These are phyloP conservation scores for Coptodon bakossiorum DNA, from an alignment of 2,113 vertebrate genomes.

Conservation along the genomic window DNA sequence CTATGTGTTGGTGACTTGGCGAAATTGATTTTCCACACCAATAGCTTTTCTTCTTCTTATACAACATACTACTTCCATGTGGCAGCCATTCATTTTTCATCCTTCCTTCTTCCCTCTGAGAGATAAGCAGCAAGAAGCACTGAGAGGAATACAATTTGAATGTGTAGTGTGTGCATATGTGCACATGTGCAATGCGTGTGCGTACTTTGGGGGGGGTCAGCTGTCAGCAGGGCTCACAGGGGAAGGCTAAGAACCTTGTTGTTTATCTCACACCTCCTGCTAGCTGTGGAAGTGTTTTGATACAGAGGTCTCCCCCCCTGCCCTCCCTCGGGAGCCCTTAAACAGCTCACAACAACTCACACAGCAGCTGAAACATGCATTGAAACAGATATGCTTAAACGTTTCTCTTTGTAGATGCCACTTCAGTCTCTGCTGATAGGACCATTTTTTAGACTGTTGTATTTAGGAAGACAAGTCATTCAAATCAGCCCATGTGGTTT, in stretches of 20 bases:
- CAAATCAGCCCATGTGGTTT: neutral
- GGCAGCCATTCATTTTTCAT: conserved; percentile 47
- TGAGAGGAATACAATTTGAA: conserved; percentile 14
- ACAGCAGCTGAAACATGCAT: conserved; percentile 22
- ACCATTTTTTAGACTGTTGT: neutral
- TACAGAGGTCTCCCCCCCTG: conserved; percentile 36
- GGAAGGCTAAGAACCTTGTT: conserved; percentile 44
- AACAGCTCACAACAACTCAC: conserved; percentile 36
- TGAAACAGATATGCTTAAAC: conserved; percentile 30
- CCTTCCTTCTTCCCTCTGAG: neutral
- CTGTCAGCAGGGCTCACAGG: conserved; percentile 38
- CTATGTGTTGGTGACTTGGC: conserved; percentile 40
- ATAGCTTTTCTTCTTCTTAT: conserved; percentile 42
- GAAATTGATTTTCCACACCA: conserved; percentile 72
- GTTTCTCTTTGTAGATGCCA: neutral
- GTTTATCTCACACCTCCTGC: conserved; percentile 60
- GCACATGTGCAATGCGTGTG: neutral
- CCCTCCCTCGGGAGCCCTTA: conserved; percentile 26
- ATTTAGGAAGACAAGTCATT: neutral
- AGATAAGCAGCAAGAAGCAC: conserved; percentile 21
- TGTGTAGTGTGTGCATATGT: neutral
- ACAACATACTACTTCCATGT: conserved; percentile 36
- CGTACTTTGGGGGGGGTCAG: neutral
- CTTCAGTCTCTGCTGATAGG: conserved; percentile 1
- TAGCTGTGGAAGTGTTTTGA: conserved; percentile 60